A percentile compares a stretch with the other conserved stretches of the same genome.
Evolutionary conservation across 2,797 vertebrate genomes (phyloP).

Genomic region (Botia kubotai): DNA sequence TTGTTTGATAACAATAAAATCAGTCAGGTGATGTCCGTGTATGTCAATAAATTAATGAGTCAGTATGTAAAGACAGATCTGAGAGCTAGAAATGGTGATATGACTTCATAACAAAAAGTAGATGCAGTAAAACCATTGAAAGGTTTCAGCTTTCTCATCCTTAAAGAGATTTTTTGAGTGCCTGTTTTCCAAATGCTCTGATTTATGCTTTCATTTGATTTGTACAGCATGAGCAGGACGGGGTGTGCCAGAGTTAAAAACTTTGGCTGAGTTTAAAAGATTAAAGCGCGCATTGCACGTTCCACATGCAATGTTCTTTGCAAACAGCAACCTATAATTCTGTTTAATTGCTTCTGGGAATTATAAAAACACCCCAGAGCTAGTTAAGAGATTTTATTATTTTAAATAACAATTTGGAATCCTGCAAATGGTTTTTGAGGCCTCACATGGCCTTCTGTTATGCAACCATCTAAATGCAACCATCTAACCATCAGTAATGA

Average conservation of each 20-base stretch:
- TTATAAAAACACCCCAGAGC: conserved; percentile 35
- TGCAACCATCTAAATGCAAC: background rate
- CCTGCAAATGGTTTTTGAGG: conserved; percentile 29
- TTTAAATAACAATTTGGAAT: conserved; percentile 38
- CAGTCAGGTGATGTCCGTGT: background rate
- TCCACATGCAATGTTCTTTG: conserved; percentile 48
- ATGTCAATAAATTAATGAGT: background rate
- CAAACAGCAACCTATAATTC: conserved; percentile 34
- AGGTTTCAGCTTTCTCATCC: conserved; percentile 47
- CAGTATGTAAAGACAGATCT: background rate
- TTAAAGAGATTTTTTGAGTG: conserved; percentile 8
- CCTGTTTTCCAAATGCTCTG: conserved; percentile 65
- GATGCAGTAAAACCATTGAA: background rate
- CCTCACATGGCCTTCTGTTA: background rate
- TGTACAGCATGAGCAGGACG: conserved; percentile 58
- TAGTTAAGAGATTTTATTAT: conserved; percentile 41
- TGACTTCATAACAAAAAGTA: conserved; percentile 14
- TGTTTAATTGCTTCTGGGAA: conserved; percentile 45
- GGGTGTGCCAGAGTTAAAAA: conserved; percentile 54
- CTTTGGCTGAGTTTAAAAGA: conserved; percentile 50
- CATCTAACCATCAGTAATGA: background rate
- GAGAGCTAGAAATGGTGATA: background rate
- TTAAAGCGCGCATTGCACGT: conserved; percentile 47
- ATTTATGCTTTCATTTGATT: conserved; percentile 68
- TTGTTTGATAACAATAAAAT: background rate